Base-by-base conservation (phyloP, 2,888 invertebrate species). In the Eilema depressum region DNA sequence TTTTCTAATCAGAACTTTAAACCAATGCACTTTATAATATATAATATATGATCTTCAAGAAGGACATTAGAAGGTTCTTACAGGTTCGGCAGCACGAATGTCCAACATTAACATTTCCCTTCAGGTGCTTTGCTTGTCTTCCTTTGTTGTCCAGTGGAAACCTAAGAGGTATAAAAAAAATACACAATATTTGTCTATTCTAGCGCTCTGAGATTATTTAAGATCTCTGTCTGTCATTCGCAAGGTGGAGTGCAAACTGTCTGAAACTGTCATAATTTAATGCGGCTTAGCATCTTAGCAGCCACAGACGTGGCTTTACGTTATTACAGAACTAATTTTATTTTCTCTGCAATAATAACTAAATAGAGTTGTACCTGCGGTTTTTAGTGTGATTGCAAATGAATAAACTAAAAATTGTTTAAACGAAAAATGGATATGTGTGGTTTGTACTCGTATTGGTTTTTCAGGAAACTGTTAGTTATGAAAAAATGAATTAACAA, bases 211-310 rank as follows among this genome's bases (percentile, higher is more conserved):
- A 30, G 3, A 47, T 53, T 20, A 53, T 53, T 28, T 28, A 33
- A 59, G 63, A 59, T 66, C 62, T n/a, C 2, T 66, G 66, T 65
- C 70, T 75, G 66, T 75, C 71, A 77, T 73, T 79, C 33, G 66
- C 75, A 74, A 66, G 73, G 77, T 81, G 77, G 71, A 69, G 75
- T 81, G 75, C 72, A 75, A 77, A 75, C 73, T 76, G 83, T 83
- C 81, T 77, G 77, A 81, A 83, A 74, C 74, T 77, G 83, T 81
- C 82, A 77, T 81, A 83, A 83, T 82, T 79, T 69, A 68, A 77
- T 81, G 80, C 77, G 77, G 77, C 75, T 75, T 69, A 73, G 53
- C 63, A 75, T 25, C 57, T 68, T 20, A 20, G 53, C 41, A 17
- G 41, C 41, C 41, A 41, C 41, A 41, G 41, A 41, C 14, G 74